Percentiles rank a stretch among this genome's conserved stretches.
phyloP scores from a whole-genome alignment of 2,113 vertebrate species.

The Nesoenas mayeri region DNA sequence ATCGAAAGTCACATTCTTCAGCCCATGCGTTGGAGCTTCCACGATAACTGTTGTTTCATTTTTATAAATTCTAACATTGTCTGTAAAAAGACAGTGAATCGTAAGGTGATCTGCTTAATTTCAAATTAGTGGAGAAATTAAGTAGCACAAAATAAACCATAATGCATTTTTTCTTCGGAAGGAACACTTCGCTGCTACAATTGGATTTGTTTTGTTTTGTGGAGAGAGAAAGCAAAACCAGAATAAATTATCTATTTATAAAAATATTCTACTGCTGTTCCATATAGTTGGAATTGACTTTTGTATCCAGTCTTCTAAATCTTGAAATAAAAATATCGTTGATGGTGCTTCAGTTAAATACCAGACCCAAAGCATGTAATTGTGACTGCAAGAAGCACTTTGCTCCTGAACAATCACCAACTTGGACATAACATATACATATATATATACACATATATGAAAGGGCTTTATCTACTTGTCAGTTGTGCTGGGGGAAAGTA shows the following conservation, averaged over 20 bases:
- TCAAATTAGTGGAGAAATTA: background rate
- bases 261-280: background rate
- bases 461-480: background rate
- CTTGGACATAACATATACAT: background rate
- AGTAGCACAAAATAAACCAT: background rate
- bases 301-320: background rate
- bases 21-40: conserved; percentile 12
- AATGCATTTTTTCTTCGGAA: background rate
- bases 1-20: conserved; percentile 49
- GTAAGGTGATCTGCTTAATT: background rate
- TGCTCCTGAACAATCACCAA: background rate
- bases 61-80: conserved; percentile 43
- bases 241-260: background rate
- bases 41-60: background rate
- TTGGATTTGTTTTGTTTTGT: background rate
- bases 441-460: background rate
- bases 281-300: background rate
- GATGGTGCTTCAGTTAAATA: background rate
- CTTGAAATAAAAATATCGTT: background rate
- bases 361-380: background rate
- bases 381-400: background rate
- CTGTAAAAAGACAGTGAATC: conserved; percentile 22
- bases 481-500: background rate
- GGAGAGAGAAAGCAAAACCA: background rate
- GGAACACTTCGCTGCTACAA: background rate